Base-by-base conservation (phyloP, 2,113 vertebrate genomes). In the Philantomba maxwellii region DNA sequence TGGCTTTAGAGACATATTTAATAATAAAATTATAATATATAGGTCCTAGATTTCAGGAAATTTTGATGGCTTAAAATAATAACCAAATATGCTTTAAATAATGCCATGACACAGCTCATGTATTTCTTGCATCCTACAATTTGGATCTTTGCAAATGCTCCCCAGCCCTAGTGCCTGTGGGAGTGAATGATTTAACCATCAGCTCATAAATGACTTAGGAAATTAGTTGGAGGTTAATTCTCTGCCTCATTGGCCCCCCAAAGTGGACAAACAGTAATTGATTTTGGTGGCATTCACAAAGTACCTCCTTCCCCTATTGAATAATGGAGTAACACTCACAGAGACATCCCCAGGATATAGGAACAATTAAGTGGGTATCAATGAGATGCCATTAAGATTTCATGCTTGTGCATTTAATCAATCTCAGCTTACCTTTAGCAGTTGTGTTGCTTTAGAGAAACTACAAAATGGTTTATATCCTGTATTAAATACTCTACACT, bases 191-290 rank as follows among this genome's bases (percentile, higher is more conserved):
- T 89, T 96, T 98, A 98, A 96, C 88, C 93, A 97, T 98, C 91
- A 95, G 80, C 87, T 92, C 80, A n/a, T 96, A 98, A 98, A 98
- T 98, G 94, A 98, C 98, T 98, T 98, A 98, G 87, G 93, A 98
- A 98, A 98, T 98, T 97, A 98, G 95, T 98, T 98, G 97, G 97
- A 98, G 97, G 97, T 98, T 98, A 98, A 98, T 98, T 98, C 93
- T 98, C 97, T 98, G 97, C 97, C 96, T 98, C 98, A 98, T 95
- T 98, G 97, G 9, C 58, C 96, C 93, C 75, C 91, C 77, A 91
- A 96, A 98, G 97, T 98, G 96, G 95, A 94, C 96, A 97, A 98
- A 98, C 60, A 94, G 80, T 97, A 98, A 98, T 98, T 98, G 95
- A 98, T 98, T 98, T 98, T 98, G 97, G 98, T 98, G 95, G 95